Evolutionary conservation across 1,140 invertebrate species (phyloP), one percentile per base, ranked within the genome.

Genomic region (Brachionus paranguensis): DNA sequence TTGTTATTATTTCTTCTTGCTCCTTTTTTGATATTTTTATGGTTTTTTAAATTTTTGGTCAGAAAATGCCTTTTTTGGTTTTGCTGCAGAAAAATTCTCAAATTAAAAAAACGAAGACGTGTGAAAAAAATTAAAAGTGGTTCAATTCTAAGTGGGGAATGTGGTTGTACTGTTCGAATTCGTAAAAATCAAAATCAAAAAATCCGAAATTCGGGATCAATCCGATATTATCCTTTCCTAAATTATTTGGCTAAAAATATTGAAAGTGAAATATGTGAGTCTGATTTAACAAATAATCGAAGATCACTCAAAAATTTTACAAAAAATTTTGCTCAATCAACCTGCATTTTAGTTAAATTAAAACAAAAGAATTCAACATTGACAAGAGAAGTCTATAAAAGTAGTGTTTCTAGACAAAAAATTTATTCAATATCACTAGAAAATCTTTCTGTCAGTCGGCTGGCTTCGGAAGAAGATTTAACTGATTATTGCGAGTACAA

Each of bases 21-120:
- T 27, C 72, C 72, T n/a, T 50, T 76, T 12, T 24, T 45, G 11
- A 33, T 76, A 27, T 27, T 76, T 50, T 50, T 76, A 12, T 76
- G 72, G 72, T 76, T 76, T 24, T 50, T 76, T 50, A 76, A 76
- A 76, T 76, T 29, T 76, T 33, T 76, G 20, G n/a, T 20, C 12
- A 76, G 27, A 76, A 76, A n/a, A 27, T 76, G 41, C 12, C 50
- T 76, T 12, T 1, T 76, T 14, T 50, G 72, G 47, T 50, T 76
- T 76, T 76, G 72, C 33, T n/a, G 45, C 27, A 53, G 11, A 7
- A 33, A 37, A 27, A 37, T 76, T 12, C 50, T 45, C 33, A 37
- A 20, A 14, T 10, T 20, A n/a, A 8, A 76, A 76, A 27, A 76
- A 50, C 11, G 50, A 50, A 0, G 33, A 76, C 2, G 1, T 1